Evolutionary conservation across 2,888 invertebrate species (phyloP), one percentile per base, ranked within the genome.

Genomic region (Hydrotaea cyrtoneurina): DNA sequence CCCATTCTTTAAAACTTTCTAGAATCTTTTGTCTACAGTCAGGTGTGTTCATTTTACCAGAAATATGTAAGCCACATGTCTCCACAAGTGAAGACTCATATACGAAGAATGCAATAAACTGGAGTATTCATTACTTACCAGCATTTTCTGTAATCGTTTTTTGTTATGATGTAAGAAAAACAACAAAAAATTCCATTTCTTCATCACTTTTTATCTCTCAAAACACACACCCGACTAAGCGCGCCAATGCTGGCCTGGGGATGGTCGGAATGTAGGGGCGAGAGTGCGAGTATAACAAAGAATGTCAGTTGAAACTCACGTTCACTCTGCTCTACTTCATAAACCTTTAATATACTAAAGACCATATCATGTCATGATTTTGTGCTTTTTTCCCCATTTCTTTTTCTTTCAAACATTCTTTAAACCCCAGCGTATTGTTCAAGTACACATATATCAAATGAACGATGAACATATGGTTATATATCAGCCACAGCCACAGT

Each of bases 51-150:
- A 39, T 13, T 8, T 39, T 8, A 39, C 10, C 39, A 8, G 2
- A 39, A 39, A 8, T 1, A 39, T 39, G 3, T 3, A 39, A 1
- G 10, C 39, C 11, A 8, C 39, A 39, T 39, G 39, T 21, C 55
- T 5, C 10, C 21, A 21, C 11, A 55, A 11, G 21, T 21, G 21
- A 55, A 55, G 53, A n/a, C 39, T 66, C 19, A n/a, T 10, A 66
- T 43, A 66, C n/a, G 36, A 66, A 39, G 43, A 66, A 66, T 66
- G 66, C 43, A 66, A 66, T 66, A 66, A 66, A 66, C 39, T 66
- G 39, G 43, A 66, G 66, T 66, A 66, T 39, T 66, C 66, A 66
- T 66, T 66, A 66, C 66, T 66, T 66, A 39, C 66, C 17, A 66
- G 39, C 66, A 66, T 26, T 66, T 66, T 17, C 39, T 39, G 19